Evolutionary conservation across 2,797 vertebrate species (phyloP), one percentile per base, ranked within the genome.

Genomic region (Craterocephalus amniculus): DNA sequence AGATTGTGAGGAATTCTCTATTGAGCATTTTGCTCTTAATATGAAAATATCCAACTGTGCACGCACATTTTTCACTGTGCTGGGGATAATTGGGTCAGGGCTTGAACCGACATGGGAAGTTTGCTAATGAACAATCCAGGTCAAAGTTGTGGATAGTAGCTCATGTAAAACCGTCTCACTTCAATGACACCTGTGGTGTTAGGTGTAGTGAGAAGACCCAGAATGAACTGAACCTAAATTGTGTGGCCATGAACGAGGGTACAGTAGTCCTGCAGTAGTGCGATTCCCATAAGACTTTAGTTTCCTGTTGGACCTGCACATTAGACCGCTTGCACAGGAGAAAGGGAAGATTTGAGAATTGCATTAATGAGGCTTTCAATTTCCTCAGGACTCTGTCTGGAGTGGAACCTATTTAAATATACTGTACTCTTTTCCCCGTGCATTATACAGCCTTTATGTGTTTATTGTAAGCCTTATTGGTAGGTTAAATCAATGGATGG

Each of bases 221-320:
- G 83, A 93, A 91, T 90, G 79, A 91, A 90, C 88, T 85, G 54
- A 81, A 81, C 88, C 87, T 76, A 88, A 87, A 92, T 91, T 90
- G 87, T 88, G 70, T 87, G 78, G 76, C 79, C 67, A 63, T 76
- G 66, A 75, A 87, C 83, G 79, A 79, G 68, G 64, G 58, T n/a
- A n/a, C n/a, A n/a, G n/a, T 29, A 79, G 79, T 78, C 79, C 69
- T 79, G 82, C 70, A 76, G 59, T 82, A 45, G 71, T 45, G 36
- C 34, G 52, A 67, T 48, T 79, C 83, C 49, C 69, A 2, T n/a
- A 40, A 62, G 79, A 81, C 74, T 67, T 79, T 62, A 63, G 64
- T 73, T 80, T 85, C 81, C 85, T 79, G 77, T 79, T 56, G 70
- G 72, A 72, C 56, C 34, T 48, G 71, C 70, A 56, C 79, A 83